These are phyloP conservation scores for Drosophila lutescens DNA, from an alignment of 2,888 invertebrate species.

Conservation along the genomic window DNA sequence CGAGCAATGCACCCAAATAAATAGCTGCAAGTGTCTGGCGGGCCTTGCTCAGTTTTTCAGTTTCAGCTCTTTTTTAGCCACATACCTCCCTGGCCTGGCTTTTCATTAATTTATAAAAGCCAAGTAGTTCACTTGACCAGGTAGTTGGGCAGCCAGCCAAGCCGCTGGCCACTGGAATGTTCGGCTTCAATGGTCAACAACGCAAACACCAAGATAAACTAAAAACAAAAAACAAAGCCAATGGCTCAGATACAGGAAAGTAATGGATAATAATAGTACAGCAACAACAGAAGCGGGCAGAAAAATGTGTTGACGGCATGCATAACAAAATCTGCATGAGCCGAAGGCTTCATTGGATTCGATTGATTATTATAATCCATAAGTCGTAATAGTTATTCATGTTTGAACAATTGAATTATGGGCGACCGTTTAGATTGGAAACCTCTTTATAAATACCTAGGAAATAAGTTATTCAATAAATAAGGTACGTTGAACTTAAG, in stretches of 20 bases:
- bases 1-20: constrained; percentile 43
- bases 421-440: not conserved
- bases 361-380: constrained; percentile 25
- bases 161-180: constrained; percentile 71
- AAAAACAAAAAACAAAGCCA: constrained; percentile 24
- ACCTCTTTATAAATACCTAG: not conserved
- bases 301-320: constrained; percentile 39
- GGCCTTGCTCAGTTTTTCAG: constrained; percentile 33
- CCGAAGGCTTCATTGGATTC: constrained; percentile 25
- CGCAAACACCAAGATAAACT: constrained; percentile 33
- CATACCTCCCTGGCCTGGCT: constrained; percentile 13
- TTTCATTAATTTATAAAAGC: constrained; percentile 41
- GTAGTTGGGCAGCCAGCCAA: constrained; percentile 69
- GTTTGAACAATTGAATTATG: constrained; percentile 30
- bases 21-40: constrained; percentile 51
- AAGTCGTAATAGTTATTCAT: constrained; percentile 9
- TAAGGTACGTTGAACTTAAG: too few species aligned
- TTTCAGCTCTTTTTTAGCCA: not conserved
- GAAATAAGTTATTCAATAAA: constrained; percentile 8
- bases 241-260: constrained; percentile 54
- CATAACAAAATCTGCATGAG: constrained; percentile 53
- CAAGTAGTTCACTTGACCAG: constrained; percentile 77
- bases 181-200: constrained; percentile 59
- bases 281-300: constrained; percentile 1
- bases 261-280: constrained; percentile 43